Percentiles rank a stretch among this genome's conserved stretches.
These are phyloP conservation scores for Tryphoninae sp. DNA, from an alignment of 2,888 invertebrate genomes.

Conservation along the genomic window DNA sequence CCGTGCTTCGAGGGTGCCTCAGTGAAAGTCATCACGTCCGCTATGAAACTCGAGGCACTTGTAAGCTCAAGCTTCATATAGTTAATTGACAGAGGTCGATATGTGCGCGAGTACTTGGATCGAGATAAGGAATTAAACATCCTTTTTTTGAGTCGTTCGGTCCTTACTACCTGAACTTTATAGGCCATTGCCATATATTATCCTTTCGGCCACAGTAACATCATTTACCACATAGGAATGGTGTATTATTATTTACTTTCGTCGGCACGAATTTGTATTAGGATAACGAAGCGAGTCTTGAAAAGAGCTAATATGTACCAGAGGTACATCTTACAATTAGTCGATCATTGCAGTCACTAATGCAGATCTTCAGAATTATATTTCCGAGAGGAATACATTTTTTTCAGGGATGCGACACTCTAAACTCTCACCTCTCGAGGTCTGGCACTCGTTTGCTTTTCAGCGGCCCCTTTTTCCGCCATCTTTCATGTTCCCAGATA, in stretches of 20 bases:
- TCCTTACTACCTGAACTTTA: neutral
- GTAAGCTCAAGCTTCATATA: neutral
- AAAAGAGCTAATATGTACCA: no score
- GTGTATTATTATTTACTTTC: no score
- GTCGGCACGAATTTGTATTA: no score
- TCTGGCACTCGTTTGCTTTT: neutral
- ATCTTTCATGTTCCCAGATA: conserved; percentile 52
- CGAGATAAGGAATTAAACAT: conserved; percentile 4
- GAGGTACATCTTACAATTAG: no score
- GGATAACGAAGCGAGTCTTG: no score
- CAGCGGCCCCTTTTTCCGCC: conserved; percentile 28
- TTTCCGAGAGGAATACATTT: neutral
- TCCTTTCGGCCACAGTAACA: no score
- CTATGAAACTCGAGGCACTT: neutral
- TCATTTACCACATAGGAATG: no score
- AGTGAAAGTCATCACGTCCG: conserved; percentile 20
- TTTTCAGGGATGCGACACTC: neutral
- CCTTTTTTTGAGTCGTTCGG: neutral
- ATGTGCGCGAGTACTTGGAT: neutral
- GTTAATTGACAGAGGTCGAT: neutral
- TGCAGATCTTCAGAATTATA: neutral
- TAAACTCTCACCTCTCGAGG: conserved; percentile 16
- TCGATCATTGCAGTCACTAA: no score
- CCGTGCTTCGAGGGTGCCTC: conserved; percentile 9
- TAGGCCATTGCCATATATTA: no score